These are phyloP conservation scores for Dicrostonyx torquatus DNA, from an alignment of 2,797 vertebrate species.

Conservation along the genomic window DNA sequence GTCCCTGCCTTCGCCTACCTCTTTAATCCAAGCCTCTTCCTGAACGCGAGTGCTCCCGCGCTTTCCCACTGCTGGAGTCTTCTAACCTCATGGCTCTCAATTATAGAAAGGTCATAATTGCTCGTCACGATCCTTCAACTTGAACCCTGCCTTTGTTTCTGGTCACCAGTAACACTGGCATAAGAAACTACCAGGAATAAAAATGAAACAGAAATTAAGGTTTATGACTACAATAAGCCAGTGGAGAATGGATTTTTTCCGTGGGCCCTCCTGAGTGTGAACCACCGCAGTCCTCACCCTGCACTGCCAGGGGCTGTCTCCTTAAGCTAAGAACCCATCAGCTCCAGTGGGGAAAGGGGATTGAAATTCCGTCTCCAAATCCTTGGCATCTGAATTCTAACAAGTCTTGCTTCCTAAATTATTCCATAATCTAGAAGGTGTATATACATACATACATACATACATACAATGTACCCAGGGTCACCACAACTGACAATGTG, in stretches of 20 bases:
- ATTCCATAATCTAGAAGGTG: not conserved
- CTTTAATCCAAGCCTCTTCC: not conserved
- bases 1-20: not conserved
- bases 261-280: rapidly evolving
- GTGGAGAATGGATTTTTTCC: not conserved
- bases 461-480: not conserved
- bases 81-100: not conserved
- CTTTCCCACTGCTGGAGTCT: not conserved
- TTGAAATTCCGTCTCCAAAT: not conserved
- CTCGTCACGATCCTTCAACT: not conserved
- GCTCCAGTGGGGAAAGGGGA: not conserved
- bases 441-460: too few species aligned
- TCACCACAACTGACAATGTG: not conserved
- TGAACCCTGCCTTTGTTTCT: not conserved
- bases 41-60: rapidly evolving
- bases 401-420: not conserved
- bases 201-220: not conserved
- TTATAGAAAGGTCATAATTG: not conserved
- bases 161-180: too few species aligned
- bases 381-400: not conserved
- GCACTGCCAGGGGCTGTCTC: rapidly evolving
- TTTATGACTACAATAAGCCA: not conserved
- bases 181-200: not conserved
- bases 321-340: rapidly evolving
- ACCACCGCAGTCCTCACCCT: rapidly evolving